phyloP scores from a whole-genome alignment of 2,797 vertebrate genomes.

The Squalus acanthias region DNA sequence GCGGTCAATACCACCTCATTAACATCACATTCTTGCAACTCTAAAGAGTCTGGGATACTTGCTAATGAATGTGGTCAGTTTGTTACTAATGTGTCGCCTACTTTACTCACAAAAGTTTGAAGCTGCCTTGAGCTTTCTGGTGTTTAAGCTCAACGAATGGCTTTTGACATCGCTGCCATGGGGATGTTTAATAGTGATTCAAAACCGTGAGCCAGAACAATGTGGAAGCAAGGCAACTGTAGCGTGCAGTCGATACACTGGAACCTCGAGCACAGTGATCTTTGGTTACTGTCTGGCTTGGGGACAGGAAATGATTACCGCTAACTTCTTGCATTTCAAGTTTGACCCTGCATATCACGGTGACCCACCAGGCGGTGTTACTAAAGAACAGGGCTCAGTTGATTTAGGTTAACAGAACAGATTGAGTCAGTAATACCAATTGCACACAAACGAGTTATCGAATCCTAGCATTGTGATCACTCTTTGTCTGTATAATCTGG shows the following conservation, averaged over 20 bases:
- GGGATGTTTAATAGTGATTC: background rate
- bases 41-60: background rate
- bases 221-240: no score
- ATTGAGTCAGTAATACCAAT: background rate
- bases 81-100: background rate
- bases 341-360: background rate
- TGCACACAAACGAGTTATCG: background rate
- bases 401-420: background rate
- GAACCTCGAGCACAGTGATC: background rate
- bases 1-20: background rate
- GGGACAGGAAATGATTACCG: background rate
- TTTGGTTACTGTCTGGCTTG: background rate
- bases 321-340: background rate
- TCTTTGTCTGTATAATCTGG: background rate
- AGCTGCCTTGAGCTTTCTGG: background rate
- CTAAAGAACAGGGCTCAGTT: background rate
- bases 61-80: background rate
- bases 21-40: background rate
- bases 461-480: background rate
- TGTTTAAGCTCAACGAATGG: background rate
- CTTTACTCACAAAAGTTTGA: background rate
- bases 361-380: background rate
- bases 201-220: background rate
- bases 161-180: constrained; percentile 11
- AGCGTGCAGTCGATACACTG: background rate